Percentiles rank a stretch among this genome's conserved stretches.
phyloP scores from a whole-genome alignment of 2,888 invertebrate genomes.

The Brachyptera putata region DNA sequence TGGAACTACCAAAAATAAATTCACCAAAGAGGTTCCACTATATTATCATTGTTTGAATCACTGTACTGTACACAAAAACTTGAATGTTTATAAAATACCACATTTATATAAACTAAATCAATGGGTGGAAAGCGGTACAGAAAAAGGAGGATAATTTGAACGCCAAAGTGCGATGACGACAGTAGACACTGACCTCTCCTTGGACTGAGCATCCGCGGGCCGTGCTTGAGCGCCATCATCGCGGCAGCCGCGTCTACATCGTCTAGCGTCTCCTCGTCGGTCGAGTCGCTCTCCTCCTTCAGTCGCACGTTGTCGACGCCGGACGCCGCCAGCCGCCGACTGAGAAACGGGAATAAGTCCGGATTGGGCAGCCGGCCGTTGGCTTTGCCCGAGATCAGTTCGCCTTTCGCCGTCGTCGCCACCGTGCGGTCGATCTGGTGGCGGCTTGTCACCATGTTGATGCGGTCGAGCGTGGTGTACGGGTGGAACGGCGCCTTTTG shows the following conservation, averaged over 20 bases:
- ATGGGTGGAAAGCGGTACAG: background rate
- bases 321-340: constrained; percentile 52
- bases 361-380: constrained; percentile 60
- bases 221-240: constrained; percentile 84
- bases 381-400: background rate
- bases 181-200: constrained; percentile 26
- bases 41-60: too few relatives aligned
- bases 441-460: constrained; percentile 19
- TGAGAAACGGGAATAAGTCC: constrained; percentile 77
- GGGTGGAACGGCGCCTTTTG: constrained; percentile 83
- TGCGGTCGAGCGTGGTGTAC: constrained; percentile 54
- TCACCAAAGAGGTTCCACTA: too few relatives aligned
- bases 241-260: constrained; percentile 72
- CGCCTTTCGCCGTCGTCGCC: background rate
- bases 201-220: constrained; percentile 59
- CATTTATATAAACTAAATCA: background rate
- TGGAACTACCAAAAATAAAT: too few relatives aligned
- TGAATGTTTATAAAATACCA: too few relatives aligned
- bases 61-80: too few relatives aligned
- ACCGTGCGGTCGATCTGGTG: background rate
- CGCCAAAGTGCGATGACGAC: too few relatives aligned
- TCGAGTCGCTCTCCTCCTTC: constrained; percentile 42
- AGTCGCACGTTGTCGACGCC: constrained; percentile 40
- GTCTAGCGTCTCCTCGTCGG: constrained; percentile 54
- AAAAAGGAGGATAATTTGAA: background rate